These are phyloP conservation scores for Harpalus rubripes DNA, from an alignment of 2,888 invertebrate species.

Conservation along the genomic window DNA sequence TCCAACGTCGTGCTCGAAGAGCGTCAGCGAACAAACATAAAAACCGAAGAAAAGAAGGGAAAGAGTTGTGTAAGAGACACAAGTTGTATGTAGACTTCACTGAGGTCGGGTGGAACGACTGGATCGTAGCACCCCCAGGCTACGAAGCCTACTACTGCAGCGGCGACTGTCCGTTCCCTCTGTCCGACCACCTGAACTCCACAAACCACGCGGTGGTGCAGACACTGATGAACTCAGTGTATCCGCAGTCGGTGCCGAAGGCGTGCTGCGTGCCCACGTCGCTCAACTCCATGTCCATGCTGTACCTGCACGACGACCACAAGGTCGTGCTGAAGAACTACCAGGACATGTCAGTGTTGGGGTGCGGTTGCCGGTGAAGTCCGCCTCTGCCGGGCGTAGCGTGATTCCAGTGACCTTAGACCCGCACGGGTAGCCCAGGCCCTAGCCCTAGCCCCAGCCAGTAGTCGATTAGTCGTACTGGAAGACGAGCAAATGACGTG, in stretches of 20 bases:
- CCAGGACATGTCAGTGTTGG: conserved; percentile 98
- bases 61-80: conserved; percentile 91
- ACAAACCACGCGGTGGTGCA: conserved; percentile 99
- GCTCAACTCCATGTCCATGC: conserved; percentile 95
- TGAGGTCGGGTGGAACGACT: conserved; percentile 98
- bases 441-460: background rate
- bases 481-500: background rate
- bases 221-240: conserved; percentile 95
- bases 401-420: conserved; percentile 60
- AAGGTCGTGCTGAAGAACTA: conserved; percentile 99
- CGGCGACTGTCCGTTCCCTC: conserved; percentile 96
- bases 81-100: conserved; percentile 96
- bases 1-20: conserved; percentile 77
- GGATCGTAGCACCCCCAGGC: conserved; percentile 98
- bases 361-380: conserved; percentile 96
- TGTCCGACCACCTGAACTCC: conserved; percentile 95
- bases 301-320: conserved; percentile 96
- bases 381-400: background rate
- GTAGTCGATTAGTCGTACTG: no score
- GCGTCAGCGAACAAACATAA: conserved; percentile 81
- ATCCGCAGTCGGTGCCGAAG: conserved; percentile 92
- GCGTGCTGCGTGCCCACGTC: conserved; percentile 99
- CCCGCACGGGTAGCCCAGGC: conserved; percentile 3
- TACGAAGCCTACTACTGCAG: conserved; percentile 98
- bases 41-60: conserved; percentile 85